Evolutionary conservation across 53 echinoderm and acorn worm genomes (phyloP), one percentile per base, ranked within the genome.

Genomic region (Holothuria leucospilota): DNA sequence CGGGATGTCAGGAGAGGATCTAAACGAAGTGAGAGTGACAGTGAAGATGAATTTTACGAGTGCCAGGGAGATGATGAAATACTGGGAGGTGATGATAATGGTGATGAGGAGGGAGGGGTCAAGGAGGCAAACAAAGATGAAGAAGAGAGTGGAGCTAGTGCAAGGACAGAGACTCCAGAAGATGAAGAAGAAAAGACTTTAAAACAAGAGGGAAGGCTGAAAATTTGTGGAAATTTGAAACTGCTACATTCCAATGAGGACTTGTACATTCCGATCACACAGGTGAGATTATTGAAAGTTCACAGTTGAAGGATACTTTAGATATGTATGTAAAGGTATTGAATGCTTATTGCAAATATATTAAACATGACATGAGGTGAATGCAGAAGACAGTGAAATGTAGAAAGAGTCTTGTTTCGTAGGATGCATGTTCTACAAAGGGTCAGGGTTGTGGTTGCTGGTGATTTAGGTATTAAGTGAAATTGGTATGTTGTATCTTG

Each of bases 41-140:
- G 92, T 53, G 98, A 94, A 15, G 95, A 96, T 8, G 99, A 99
- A 85, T 99, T 99, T 87, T 99, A 92, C 89, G 99, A 99, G 59
- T 99, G 99, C 65, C 92, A 88, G 74, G 94, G 95, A 49, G 63
- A 24, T 3, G 88, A 89, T 46, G 87, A 51, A 13, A n/a, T 60
- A 16, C 59, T 62, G 63, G 63, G 67, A 25, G 67, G 26, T 27
- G 67, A 13, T 26, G 66, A 23, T 9, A 26, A 63, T 24, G 62
- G 75, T 52, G 85, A 86, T 59, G 81, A 92, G 68, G 82, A 77
- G 26, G 86, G 82, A 29, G 73, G 34, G 28, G 79, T 42, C n/a
- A 59, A 30, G 20, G 46, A 59, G 0, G 28, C 64, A 15, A 85
- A 70, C 64, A 85, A 60, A 66, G 86, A 81, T 62, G 74, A 69